Base-by-base conservation (phyloP, 1,140 invertebrate species). In the Ips nitidus region DNA sequence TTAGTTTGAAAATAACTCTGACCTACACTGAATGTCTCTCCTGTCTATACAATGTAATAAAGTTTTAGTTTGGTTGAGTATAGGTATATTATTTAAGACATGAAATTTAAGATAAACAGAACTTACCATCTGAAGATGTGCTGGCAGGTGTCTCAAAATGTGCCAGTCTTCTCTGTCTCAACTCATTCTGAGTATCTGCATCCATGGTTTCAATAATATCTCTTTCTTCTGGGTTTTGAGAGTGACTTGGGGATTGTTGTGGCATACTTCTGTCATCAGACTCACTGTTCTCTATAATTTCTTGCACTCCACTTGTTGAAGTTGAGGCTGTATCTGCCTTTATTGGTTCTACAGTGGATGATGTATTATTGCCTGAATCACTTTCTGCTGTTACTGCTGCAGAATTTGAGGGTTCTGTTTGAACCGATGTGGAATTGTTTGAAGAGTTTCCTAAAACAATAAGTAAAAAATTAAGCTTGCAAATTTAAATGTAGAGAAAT, bases 161-260 rank as follows among this genome's bases (percentile, higher is more conserved):
- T 5, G 60, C 61, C 5, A 70, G 5, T 56, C 68, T 56, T 45
- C 68, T 62, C 37, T 63, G 68, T 39, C 68, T 56, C 45, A 70
- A 55, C 37, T 43, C 41, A 45, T 39, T 73, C 7, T 63, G 69
- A 52, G 70, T 52, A 52, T 75, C 75, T 39, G 71, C 74, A 78
- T 86, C 84, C 85, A 86, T 86, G 1, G 82, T 82, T 74, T 82
- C 82, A 38, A 86, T 83, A 66, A 86, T 86, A 68, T 80, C 83
- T 63, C 81, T 81, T 81, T 80, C 78, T 80, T 79, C 56, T 79
- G 77, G 6, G 52, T 77, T 4, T 38, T 7, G 36, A 55, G 37
- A 36, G 7, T 55, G 37, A 55, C 37, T 69, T 69, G n/a, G 45
- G 45, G 22, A 22, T 22, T 22, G 22, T 22, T 22, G 22, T 22